A percentile compares a stretch with the other conserved stretches of the same genome.
These are phyloP conservation scores for Aproaerema taeniolella DNA, from an alignment of 2,888 invertebrate genomes.

Conservation along the genomic window DNA sequence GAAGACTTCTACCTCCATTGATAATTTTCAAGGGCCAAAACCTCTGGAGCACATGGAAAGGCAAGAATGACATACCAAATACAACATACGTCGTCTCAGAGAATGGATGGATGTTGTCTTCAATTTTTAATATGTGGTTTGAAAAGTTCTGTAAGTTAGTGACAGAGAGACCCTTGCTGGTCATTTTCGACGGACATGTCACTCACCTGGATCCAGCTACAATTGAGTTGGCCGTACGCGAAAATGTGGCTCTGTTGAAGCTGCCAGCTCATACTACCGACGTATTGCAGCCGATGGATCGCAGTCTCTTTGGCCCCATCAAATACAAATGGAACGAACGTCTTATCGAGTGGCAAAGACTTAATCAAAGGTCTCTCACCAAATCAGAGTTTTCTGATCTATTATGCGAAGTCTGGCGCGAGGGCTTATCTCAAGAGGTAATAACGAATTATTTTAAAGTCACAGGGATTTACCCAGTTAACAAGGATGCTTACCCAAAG, in stretches of 20 bases:
- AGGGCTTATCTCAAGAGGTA: slow-evolving; percentile 9
- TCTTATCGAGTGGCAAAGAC: slow-evolving; percentile 14
- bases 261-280: slow-evolving; percentile 1
- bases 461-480: slow-evolving; percentile 12
- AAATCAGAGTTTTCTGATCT: slow-evolving; percentile 14
- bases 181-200: slow-evolving; percentile 12
- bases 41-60: slow-evolving; percentile 6
- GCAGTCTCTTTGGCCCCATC: slow-evolving; percentile 7
- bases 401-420: slow-evolving; percentile 12
- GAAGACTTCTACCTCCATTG: too few relatives aligned
- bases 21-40: too few relatives aligned
- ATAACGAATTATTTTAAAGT: slow-evolving; percentile 11
- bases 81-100: slow-evolving; percentile 1
- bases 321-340: slow-evolving; percentile 11
- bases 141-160: slow-evolving; percentile 10
- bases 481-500: slow-evolving; percentile 12
- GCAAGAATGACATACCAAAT: slow-evolving; percentile 5
- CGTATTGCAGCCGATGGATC: slow-evolving; percentile 9
- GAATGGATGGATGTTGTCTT: slow-evolving; percentile 12
- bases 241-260: slow-evolving; percentile 12
- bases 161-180: slow-evolving; percentile 11
- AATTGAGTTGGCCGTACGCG: slow-evolving; percentile 9
- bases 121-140: slow-evolving; percentile 13
- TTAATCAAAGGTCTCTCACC: slow-evolving; percentile 12
- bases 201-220: slow-evolving; percentile 13